Base-by-base conservation (phyloP, 1,140 invertebrate species). In the Sinella curviseta region DNA sequence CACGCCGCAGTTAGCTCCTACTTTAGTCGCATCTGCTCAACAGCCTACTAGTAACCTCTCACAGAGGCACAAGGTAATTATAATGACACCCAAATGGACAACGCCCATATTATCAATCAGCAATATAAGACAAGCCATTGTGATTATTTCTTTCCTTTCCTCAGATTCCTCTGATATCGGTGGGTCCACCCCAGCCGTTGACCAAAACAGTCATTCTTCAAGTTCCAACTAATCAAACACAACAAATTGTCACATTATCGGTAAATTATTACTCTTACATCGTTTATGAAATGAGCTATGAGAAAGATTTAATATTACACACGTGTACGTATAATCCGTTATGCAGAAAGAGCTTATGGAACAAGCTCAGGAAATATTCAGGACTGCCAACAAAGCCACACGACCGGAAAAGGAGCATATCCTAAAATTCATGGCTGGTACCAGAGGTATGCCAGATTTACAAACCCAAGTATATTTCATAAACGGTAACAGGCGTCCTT, bases 331-430 rank as follows among this genome's bases (percentile, higher is more conserved):
- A 28, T n/a, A n/a, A 28, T 54, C 33, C 55, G 86, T 85, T 82
- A 89, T 88, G 60, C 86, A 94, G 93, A 92, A 94, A 86, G 96
- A 98, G 87, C 96, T 98, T 92, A 97, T 98, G 92, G 88, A 96
- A 84, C 95, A 97, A 87, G 97, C 97, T 0, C 96, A 98, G 87
- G 95, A 98, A 87, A 98, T 98, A 95, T 99, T 99, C 89, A 90
- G 93, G 78, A 97, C 94, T 83, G 96, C 96, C 34, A 98, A 98
- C 86, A 94, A 95, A 87, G 95, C 98, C 55, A 98, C 96, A 0
- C 88, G 97, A 82, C 96, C 96, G 1, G 97, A 99, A 84, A 99
- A 99, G 86, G 96, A 97, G 54, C 92, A 98, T 36, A 99, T 99
- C 85, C 90, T 99, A 30, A 96, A 97, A 80, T 99, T 99, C 85